Percentiles rank a stretch among this genome's conserved stretches.
Conservation (phyloP, 2,888 invertebrate species). For the Lasiommata megera region DNA sequence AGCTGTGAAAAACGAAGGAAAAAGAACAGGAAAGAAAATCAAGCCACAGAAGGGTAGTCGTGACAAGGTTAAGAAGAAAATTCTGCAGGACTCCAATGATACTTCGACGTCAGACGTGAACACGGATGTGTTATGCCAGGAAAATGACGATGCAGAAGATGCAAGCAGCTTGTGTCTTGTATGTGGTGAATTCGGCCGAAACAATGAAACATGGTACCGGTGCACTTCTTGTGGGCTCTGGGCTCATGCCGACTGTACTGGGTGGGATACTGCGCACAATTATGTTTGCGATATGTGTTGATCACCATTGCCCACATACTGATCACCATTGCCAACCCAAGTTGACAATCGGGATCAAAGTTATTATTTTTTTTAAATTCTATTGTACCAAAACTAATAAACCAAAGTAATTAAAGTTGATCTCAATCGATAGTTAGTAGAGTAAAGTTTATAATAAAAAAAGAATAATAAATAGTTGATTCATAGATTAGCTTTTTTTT, state of each 20-base stretch:
- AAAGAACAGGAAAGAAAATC: too few relatives aligned
- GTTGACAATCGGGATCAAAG: constrained; percentile 29
- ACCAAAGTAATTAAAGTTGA: too few relatives aligned
- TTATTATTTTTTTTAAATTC: constrained; percentile 12
- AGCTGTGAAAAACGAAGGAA: too few relatives aligned
- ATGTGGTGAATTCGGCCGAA: constrained; percentile 26
- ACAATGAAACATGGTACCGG: constrained; percentile 32
- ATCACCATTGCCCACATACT: constrained; percentile 31
- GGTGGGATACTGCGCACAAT: constrained; percentile 20
- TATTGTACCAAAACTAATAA: too few relatives aligned
- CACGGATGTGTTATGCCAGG: constrained; percentile 9
- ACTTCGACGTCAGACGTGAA: constrained; percentile 18
- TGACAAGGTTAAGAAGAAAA: too few relatives aligned
- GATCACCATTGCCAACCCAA: constrained; percentile 30
- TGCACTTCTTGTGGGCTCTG: constrained; percentile 33
- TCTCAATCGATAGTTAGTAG: too few relatives aligned
- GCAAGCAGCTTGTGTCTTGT: constrained; percentile 20
- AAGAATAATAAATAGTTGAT: too few relatives aligned
- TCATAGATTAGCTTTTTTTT: too few relatives aligned
- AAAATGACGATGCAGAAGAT: constrained; percentile 20
- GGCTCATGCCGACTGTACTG: constrained; percentile 30
- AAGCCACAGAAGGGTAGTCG: too few relatives aligned
- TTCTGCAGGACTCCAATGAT: too few relatives aligned
- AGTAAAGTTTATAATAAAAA: too few relatives aligned
- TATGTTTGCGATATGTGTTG: constrained; percentile 29